Base-by-base conservation (phyloP, 2,113 vertebrate species). In the Lepus europaeus region DNA sequence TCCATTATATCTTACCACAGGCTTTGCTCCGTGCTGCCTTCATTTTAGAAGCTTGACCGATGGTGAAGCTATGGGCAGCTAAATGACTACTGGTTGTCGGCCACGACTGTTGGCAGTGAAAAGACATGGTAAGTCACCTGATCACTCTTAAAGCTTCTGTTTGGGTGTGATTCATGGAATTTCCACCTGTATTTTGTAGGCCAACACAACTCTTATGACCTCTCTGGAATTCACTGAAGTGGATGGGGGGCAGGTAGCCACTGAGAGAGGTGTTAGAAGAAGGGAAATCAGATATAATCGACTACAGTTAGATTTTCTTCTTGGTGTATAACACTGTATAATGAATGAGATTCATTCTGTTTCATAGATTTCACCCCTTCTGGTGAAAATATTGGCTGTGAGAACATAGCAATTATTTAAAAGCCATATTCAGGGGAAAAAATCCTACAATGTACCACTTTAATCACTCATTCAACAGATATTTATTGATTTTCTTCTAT, bases 301-400 rank as follows among this genome's bases (percentile, higher is more conserved):
- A 66, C 5, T 27, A 53, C 14, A 87, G 56, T 77, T 85, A 77
- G 36, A 68, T 76, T 81, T 94, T 79, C n/a, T 87, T 63, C 66
- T 82, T 33, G 25, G 10, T 64, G 8, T 51, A 29, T 36, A 94
- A 84, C 3, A 70, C 33, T 92, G 72, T 72, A 68, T 61, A 63
- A 77, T 77, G 33, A 81, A 81, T 89, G 69, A 5, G 12, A 33
- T 92, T 74, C 78, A 74, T 73, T 69, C 27, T 94, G n/a, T 27
- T 90, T 72, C 49, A 69, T 61, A 74, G 39, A 79, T 72, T 70
- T 23, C 17, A 31, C 68, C 22, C 25, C 87, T n/a, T 25, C 23
- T 83, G 45, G 76, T 91, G 70, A 90, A 90, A 96, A 79, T 84
- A 74, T 39, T 92, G 25, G 53, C 63, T 66, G 39, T 72, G 59